Conservation (phyloP, 2,797 vertebrate species). For the Lates japonicus region DNA sequence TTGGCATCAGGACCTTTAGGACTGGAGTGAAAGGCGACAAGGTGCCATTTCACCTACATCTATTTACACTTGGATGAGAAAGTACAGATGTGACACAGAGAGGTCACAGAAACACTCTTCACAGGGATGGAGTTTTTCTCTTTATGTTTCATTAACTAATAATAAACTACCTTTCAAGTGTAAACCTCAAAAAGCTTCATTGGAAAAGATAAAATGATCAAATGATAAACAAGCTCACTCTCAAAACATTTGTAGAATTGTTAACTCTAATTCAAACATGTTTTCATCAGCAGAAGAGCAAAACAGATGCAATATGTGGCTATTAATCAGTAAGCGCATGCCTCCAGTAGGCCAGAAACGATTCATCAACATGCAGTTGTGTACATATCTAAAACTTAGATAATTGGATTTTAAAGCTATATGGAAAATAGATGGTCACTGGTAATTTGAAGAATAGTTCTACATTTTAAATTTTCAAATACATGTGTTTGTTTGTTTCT, state of each 20-base stretch:
- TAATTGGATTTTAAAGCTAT: too few relatives aligned
- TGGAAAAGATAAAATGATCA: slow-evolving; percentile 7
- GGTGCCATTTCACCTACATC: slow-evolving; percentile 61
- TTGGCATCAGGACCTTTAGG: slow-evolving; percentile 83
- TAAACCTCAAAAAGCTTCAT: not conserved
- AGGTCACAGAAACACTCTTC: slow-evolving; percentile 16
- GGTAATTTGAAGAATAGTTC: not conserved
- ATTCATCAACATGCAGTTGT: too few relatives aligned
- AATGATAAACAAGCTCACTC: not conserved
- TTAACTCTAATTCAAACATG: slow-evolving; percentile 13
- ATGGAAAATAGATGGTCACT: too few relatives aligned
- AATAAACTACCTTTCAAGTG: not conserved
- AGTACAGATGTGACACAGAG: slow-evolving; percentile 8
- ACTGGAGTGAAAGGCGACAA: slow-evolving; percentile 85
- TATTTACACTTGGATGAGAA: slow-evolving; percentile 15
- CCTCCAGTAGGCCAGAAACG: too few relatives aligned
- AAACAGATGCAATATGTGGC: not conserved
- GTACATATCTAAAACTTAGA: too few relatives aligned
- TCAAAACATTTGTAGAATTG: not conserved
- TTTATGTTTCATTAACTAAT: not conserved
- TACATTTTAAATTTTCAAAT: too few relatives aligned
- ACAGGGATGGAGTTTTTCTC: not conserved
- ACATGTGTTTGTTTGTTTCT: too few relatives aligned
- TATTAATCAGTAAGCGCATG: too few relatives aligned
- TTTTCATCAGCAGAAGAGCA: slow-evolving; percentile 5